Percentiles rank a stretch among this genome's conserved stretches.
Conservation (phyloP, 2,113 vertebrate species). For the Salvelinus fontinalis region DNA sequence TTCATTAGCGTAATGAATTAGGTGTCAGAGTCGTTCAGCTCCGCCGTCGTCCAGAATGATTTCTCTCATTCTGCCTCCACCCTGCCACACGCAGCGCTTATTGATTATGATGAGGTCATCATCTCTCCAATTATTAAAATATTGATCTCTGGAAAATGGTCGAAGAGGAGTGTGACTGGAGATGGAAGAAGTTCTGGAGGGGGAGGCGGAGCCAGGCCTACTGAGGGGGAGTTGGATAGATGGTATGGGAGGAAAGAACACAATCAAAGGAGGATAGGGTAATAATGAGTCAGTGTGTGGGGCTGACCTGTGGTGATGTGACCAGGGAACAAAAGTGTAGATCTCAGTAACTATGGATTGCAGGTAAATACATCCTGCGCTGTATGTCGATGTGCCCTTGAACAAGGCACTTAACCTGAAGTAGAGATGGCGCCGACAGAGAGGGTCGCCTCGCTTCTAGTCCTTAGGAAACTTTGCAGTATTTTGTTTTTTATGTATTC, state of each 20-base stretch:
- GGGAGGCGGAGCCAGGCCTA: not conserved
- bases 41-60: conserved; percentile 55
- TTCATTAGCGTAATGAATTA: conserved; percentile 73
- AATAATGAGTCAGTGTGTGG: not conserved
- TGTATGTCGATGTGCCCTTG: not conserved
- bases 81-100: conserved; percentile 59
- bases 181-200: conserved; percentile 6
- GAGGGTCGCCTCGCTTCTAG: too few relatives aligned
- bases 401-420: too few relatives aligned
- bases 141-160: conserved; percentile 62
- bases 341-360: too few relatives aligned
- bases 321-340: not conserved
- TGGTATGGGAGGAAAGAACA: not conserved
- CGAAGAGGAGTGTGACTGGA: conserved; percentile 35
- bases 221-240: too few relatives aligned
- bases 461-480: too few relatives aligned
- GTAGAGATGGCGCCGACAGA: too few relatives aligned
- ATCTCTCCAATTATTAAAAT: conserved; percentile 72
- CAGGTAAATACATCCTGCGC: conserved; percentile 36
- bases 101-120: conserved; percentile 70
- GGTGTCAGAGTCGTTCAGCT: conserved; percentile 54
- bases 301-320: not conserved
- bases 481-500: too few relatives aligned
- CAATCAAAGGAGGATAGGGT: not conserved
- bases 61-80: conserved; percentile 64